Conservation (phyloP, 2,888 invertebrate genomes). For the Polia nebulosa region DNA sequence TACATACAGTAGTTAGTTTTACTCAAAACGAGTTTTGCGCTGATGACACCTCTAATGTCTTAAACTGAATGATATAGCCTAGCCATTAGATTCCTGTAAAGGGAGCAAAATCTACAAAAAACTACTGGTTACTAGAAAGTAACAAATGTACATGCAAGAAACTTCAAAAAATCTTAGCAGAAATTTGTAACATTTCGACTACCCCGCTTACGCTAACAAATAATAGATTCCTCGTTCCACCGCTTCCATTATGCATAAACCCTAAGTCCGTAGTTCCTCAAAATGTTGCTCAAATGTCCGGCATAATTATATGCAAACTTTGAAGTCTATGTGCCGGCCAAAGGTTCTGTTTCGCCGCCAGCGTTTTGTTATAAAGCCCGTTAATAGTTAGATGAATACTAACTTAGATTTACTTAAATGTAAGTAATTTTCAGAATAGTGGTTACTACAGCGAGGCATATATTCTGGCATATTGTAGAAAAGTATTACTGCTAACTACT, state of each 20-base stretch:
- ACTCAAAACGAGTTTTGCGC: background rate
- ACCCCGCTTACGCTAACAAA: constrained; percentile 22
- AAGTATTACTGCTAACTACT: background rate
- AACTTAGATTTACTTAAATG: constrained; percentile 19
- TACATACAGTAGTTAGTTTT: too few relatives aligned
- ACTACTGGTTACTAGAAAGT: background rate
- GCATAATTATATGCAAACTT: constrained; percentile 68
- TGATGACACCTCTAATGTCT: background rate
- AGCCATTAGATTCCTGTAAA: background rate
- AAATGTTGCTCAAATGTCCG: constrained; percentile 59
- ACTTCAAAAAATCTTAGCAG: constrained; percentile 11
- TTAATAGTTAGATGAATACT: constrained; percentile 19
- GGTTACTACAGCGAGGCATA: background rate
- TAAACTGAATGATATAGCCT: background rate
- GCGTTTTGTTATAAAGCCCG: constrained; percentile 45
- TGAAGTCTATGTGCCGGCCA: constrained; percentile 51
- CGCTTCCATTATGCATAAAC: constrained; percentile 55
- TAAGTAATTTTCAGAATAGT: background rate
- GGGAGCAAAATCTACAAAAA: background rate
- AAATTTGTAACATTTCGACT: constrained; percentile 25
- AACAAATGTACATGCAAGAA: background rate
- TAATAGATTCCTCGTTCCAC: constrained; percentile 28
- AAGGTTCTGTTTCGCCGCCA: constrained; percentile 42
- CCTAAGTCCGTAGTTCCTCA: constrained; percentile 38
- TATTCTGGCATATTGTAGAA: background rate